Percentiles rank a stretch among this genome's conserved stretches.
Conservation (phyloP, 2,888 invertebrate genomes). For the Gymnocheta viridis region DNA sequence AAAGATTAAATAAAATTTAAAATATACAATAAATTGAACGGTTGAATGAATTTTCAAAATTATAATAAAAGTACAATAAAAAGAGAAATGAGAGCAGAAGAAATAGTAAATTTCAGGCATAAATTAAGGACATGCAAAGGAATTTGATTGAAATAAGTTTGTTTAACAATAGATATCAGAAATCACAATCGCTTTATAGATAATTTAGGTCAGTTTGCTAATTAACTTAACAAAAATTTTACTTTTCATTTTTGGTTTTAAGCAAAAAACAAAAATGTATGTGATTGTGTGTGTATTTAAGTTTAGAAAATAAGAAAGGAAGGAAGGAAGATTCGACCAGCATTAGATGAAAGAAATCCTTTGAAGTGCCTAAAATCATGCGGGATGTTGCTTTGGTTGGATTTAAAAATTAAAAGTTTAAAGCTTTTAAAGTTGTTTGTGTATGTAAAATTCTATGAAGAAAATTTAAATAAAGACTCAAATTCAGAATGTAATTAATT, state of each 20-base stretch:
- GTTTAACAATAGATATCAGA: slow-evolving; percentile 2
- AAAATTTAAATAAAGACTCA: too few species aligned
- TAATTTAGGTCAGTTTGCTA: slow-evolving; percentile 8
- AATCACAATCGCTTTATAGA: neutral
- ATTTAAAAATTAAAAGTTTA: too few species aligned
- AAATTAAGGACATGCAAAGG: slow-evolving; percentile 31
- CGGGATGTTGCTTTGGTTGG: neutral
- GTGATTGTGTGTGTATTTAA: too few species aligned
- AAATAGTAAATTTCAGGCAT: neutral
- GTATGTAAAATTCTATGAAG: too few species aligned
- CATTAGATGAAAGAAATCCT: neutral
- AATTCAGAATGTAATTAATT: too few species aligned
- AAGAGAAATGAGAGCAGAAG: neutral
- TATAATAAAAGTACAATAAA: slow-evolving; percentile 16
- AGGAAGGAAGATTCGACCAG: neutral
- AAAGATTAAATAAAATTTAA: slow-evolving; percentile 59
- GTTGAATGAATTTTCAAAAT: slow-evolving; percentile 53
- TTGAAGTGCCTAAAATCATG: neutral
- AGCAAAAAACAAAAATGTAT: neutral
- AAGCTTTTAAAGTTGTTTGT: too few species aligned
- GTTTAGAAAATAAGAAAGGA: neutral
- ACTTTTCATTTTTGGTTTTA: neutral
- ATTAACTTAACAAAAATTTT: slow-evolving; percentile 20
- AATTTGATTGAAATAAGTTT: slow-evolving; percentile 11
- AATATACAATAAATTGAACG: slow-evolving; percentile 52